Evolutionary conservation across 1,140 invertebrate species (phyloP).

Genomic region (Bombus polaris): DNA sequence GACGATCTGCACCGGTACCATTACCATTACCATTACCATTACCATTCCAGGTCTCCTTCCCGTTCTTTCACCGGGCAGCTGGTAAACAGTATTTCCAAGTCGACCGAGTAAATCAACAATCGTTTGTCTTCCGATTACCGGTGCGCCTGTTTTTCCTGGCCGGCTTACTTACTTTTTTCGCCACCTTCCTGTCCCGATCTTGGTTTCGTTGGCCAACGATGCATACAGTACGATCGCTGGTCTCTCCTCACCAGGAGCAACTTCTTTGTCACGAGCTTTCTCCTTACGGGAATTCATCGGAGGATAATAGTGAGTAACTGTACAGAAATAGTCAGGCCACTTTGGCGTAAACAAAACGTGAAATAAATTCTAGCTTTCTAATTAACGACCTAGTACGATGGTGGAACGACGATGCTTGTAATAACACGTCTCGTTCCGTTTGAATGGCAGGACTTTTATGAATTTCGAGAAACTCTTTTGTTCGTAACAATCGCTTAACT

Average conservation of each 20-base stretch:
- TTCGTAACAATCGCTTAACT: background rate
- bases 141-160: conserved; percentile 28
- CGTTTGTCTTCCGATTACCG: conserved; percentile 37
- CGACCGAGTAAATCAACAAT: conserved; percentile 64
- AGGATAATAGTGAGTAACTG: conserved; percentile 30
- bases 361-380: conserved; percentile 1
- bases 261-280: conserved; percentile 14
- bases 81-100: conserved; percentile 57
- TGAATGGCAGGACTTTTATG: accelerated
- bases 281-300: conserved; percentile 17
- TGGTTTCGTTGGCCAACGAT: conserved; percentile 6
- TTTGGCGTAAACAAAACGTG: conserved; percentile 8
- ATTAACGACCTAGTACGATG: background rate
- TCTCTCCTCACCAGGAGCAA: background rate
- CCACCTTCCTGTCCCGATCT: background rate
- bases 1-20: conserved; percentile 65
- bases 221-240: background rate
- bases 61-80: conserved; percentile 34
- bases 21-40: conserved; percentile 61
- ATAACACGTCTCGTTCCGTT: background rate
- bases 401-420: background rate
- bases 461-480: background rate
- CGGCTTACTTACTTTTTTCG: conserved; percentile 23
- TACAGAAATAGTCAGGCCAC: background rate
- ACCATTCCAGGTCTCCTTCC: conserved; percentile 56